Percentiles rank a stretch among this genome's conserved stretches.
phyloP scores from a whole-genome alignment of 1,140 invertebrate genomes.

The Cardiocondyla obscurior region DNA sequence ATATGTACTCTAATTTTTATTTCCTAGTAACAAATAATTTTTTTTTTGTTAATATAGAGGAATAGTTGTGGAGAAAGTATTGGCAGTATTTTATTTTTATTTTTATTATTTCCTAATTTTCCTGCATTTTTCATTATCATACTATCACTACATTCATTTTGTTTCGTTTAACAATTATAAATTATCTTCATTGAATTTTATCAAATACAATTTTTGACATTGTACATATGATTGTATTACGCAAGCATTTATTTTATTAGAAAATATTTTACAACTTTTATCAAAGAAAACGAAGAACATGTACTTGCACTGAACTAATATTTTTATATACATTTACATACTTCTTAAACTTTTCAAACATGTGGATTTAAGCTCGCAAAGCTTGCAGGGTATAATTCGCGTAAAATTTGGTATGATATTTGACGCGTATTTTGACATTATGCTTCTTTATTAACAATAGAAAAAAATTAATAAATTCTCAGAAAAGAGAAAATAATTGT shows the following conservation, averaged over 20 bases:
- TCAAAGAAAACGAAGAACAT: too few relatives aligned
- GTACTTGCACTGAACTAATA: background rate
- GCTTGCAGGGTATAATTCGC: slow-evolving; percentile 10
- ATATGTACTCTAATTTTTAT: background rate
- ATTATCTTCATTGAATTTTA: background rate
- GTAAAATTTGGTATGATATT: slow-evolving; percentile 12
- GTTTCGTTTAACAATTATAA: background rate
- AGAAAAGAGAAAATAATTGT: background rate
- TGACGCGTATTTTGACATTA: background rate
- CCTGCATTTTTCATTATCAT: slow-evolving; percentile 25
- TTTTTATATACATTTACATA: background rate
- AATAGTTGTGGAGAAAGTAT: slow-evolving; percentile 2
- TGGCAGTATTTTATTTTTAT: slow-evolving; percentile 7
- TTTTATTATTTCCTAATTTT: slow-evolving; percentile 15
- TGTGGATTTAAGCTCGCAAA: slow-evolving; percentile 11
- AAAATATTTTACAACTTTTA: background rate
- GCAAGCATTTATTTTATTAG: background rate
- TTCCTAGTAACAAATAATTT: background rate
- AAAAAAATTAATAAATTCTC: background rate
- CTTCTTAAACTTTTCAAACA: background rate
- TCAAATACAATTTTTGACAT: background rate
- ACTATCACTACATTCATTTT: background rate
- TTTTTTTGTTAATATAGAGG: background rate
- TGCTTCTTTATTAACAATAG: slow-evolving; percentile 3
- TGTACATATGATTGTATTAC: slow-evolving; percentile 6